Conservation (phyloP, 2,113 vertebrate species). For the Microcebus tavaratra region DNA sequence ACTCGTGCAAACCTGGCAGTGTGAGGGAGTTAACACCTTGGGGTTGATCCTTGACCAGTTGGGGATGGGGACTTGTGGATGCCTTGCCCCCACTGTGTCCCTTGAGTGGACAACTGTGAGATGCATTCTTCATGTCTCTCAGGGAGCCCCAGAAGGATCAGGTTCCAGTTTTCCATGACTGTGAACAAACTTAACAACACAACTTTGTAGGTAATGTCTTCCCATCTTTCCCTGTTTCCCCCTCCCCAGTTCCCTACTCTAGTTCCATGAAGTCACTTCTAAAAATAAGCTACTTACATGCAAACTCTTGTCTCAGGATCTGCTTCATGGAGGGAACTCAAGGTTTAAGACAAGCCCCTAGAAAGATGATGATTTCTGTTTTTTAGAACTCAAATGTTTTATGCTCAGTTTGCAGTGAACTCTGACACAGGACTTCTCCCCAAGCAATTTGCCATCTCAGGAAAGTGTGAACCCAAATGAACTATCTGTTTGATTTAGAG, state of each 20-base stretch:
- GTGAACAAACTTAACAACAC: background rate
- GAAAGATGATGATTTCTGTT: background rate
- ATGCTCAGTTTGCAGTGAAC: background rate
- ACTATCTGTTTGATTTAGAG: background rate
- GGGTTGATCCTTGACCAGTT: background rate
- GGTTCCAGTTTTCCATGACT: background rate
- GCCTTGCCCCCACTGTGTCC: background rate
- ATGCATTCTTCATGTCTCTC: background rate
- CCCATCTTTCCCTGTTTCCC: background rate
- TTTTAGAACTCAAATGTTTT: background rate
- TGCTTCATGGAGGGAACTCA: background rate
- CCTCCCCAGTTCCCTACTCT: background rate
- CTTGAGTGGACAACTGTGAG: background rate
- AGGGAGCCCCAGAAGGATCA: background rate
- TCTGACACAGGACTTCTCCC: conserved; percentile 16
- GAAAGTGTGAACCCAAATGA: background rate
- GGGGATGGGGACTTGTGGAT: background rate
- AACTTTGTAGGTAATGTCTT: background rate
- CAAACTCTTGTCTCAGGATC: background rate
- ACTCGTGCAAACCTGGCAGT: background rate
- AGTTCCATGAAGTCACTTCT: background rate
- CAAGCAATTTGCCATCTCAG: background rate
- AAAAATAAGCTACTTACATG: background rate
- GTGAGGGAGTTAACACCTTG: background rate
- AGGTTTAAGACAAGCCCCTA: background rate